Evolutionary conservation across 2,797 vertebrate species (phyloP), one percentile per base, ranked within the genome.

Genomic region (Amniataba percoides): DNA sequence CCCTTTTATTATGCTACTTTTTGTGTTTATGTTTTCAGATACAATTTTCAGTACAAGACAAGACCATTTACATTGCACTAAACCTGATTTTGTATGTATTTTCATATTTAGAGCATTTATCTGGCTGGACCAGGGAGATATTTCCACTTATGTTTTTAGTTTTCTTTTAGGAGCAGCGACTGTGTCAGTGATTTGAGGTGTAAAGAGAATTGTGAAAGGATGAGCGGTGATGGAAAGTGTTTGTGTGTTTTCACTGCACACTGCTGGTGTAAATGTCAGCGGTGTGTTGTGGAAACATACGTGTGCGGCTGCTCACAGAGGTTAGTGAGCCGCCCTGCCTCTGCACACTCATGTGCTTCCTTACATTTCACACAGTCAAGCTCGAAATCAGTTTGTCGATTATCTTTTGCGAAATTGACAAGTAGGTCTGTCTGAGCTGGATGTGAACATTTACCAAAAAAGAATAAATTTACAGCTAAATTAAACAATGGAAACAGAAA

Each of bases 251-350:
- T 27, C 65, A 75, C 19, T 48, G 15, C 7, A 76, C 51, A 78
- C 34, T 0, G 2, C 6, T 53, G 31, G 3, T 18, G 42, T 25
- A 48, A 19, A 78, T 52, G n/a, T 73, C 62, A 78, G 31, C 0
- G 40, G n/a, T 86, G 53, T 59, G 3, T 10, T 15, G 42, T 78
- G 45, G 46, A 68, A 71, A 80, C 62, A 80, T 63, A 34, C 15
- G 48, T 36, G 9, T 57, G 51, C 1, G 60, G 49, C 10, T 53
- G 62, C 14, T 60, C 55, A 21, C 21, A 46, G 36, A 18, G 48
- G 16, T 15, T 6, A 36, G 40, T 55, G 58, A 27, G 18, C 31
- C 4, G 23, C 27, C 18, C n/a, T 18, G 55, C 46, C 31, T 71
- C 51, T 59, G 4, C 18, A 34, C 3, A 11, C 67, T 57, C 67